These are phyloP conservation scores for Eleginops maclovinus DNA, from an alignment of 2,113 vertebrate genomes.

Conservation along the genomic window DNA sequence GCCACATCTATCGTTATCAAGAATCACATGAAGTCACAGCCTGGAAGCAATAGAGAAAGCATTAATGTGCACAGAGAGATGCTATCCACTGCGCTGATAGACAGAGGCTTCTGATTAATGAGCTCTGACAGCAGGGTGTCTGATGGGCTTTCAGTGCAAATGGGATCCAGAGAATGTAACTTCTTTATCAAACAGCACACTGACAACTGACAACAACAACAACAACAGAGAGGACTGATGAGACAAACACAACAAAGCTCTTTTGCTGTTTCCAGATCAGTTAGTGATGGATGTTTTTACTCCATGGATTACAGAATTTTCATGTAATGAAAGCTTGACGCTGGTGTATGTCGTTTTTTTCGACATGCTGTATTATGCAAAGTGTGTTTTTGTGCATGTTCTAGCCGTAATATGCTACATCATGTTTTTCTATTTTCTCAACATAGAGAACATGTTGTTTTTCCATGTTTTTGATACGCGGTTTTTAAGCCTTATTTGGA, in stretches of 20 bases:
- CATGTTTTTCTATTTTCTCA: too few species aligned
- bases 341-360: too few species aligned
- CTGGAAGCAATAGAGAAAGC: background rate
- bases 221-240: conserved; percentile 10
- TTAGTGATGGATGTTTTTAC: background rate
- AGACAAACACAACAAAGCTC: background rate
- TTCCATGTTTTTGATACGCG: too few species aligned
- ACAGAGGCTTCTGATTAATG: conserved; percentile 20
- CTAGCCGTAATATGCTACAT: too few species aligned
- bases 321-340: background rate
- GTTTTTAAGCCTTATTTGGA: too few species aligned
- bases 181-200: conserved; percentile 39
- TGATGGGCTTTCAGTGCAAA: conserved; percentile 25
- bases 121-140: conserved; percentile 27
- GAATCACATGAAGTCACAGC: conserved; percentile 4
- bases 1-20: conserved; percentile 6
- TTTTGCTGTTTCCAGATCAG: background rate
- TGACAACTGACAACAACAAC: conserved; percentile 12
- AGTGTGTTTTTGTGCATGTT: too few species aligned
- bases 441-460: too few species aligned
- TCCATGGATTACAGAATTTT: background rate
- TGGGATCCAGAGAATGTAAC: conserved; percentile 31
- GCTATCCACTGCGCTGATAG: conserved; percentile 9
- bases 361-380: too few species aligned
- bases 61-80: conserved; percentile 1